Evolutionary conservation across 92 coral and sea anemone species (phyloP), one percentile per base, ranked within the genome.

Genomic region (Palythoa grandiflora): DNA sequence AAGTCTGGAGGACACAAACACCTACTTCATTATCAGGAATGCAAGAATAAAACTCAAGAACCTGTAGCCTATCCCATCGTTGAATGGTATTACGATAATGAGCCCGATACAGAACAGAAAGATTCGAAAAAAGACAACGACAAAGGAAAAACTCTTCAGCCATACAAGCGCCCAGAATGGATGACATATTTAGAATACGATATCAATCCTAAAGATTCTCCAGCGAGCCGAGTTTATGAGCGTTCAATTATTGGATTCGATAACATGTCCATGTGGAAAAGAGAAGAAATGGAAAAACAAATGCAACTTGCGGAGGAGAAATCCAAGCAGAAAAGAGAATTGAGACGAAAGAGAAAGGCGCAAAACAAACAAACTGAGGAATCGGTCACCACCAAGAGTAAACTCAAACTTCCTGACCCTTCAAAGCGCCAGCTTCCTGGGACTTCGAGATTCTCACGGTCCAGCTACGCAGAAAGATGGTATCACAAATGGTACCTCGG

Each of bases 221-320:
- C 4, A 0, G 2, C 61, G 7, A 38, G 19, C 65, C 75, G 75
- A 1, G 61, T 44, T 65, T 21, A 9, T 52, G 71, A 66, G 71
- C 86, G 86, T 6, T 50, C 86, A 15, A 81, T 81, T 39, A 81
- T 81, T 21, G 75, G 75, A 20, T 81, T 81, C 38, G 86, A 81
- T 52, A 81, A 81, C 61, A 66, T 81, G 86, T 81, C 86, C 63
- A 81, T 81, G 86, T 81, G 86, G 86, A 65, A 81, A 68, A 66
- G 86, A 8, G 75, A 81, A 65, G 86, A 81, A 66, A 81, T 28
- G 74, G 86, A 81, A 51, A 65, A 48, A 39, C 65, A 28, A 28
- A 28, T 28, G 28, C 28, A 39, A 5, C 10, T 81, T 12, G 86
- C 12, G 40, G 72, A 80, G 38, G 86, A 81, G 44, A 81, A 66